phyloP scores from a whole-genome alignment of 2,113 vertebrate species.

The Engraulis encrasicolus region DNA sequence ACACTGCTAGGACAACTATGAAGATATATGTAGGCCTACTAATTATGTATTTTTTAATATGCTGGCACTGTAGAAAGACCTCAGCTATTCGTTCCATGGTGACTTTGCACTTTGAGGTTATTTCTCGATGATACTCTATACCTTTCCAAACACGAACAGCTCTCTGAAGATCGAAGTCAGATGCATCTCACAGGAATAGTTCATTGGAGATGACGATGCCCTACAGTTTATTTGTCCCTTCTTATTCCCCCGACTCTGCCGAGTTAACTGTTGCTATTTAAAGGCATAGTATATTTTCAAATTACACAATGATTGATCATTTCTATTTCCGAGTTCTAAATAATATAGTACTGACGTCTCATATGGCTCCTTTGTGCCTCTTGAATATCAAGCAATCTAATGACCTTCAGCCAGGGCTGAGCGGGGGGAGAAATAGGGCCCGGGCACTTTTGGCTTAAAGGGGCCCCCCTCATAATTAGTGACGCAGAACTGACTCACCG shows the following conservation, averaged over 20 bases:
- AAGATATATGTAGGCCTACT: too few species aligned
- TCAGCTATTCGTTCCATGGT: background rate
- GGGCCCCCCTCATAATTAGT: too few species aligned
- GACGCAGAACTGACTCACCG: too few species aligned
- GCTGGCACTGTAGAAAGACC: background rate
- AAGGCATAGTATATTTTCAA: conserved; percentile 67
- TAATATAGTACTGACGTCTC: conserved; percentile 63
- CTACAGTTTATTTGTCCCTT: background rate
- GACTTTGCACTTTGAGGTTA: conserved; percentile 1
- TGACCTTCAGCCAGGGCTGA: too few species aligned
- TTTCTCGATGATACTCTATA: background rate
- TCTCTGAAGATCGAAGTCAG: background rate
- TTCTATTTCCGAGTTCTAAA: conserved; percentile 70
- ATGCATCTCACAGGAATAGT: background rate
- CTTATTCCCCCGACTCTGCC: background rate
- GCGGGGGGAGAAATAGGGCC: too few species aligned
- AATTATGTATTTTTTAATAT: background rate
- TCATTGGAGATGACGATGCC: background rate
- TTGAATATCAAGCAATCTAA: conserved; percentile 55
- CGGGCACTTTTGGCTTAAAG: too few species aligned
- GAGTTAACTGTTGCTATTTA: conserved; percentile 1
- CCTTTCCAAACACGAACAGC: background rate
- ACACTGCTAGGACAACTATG: too few species aligned
- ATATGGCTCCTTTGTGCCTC: conserved; percentile 26
- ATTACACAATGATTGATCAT: conserved; percentile 70